Percentiles rank a stretch among this genome's conserved stretches.
phyloP scores from a whole-genome alignment of 2,797 vertebrate species.

The Cyclopterus lumpus region DNA sequence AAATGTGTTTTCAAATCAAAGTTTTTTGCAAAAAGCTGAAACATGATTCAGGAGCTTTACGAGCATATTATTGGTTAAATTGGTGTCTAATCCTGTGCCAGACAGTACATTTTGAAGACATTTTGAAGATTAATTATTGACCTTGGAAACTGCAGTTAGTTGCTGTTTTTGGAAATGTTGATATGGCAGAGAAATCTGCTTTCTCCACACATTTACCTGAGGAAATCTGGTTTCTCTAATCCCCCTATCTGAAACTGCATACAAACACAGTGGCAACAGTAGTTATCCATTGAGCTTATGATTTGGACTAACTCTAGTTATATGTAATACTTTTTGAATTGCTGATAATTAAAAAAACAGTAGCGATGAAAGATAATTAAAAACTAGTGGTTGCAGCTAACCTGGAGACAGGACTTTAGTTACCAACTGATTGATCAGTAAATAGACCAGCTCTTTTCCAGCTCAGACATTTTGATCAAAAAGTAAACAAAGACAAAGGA shows the following conservation, averaged over 20 bases:
- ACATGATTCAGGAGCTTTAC: constrained; percentile 6
- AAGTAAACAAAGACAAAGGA: constrained; percentile 30
- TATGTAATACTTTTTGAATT: neutral
- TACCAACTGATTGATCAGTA: constrained; percentile 19
- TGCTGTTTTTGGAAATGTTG: neutral
- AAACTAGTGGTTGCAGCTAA: constrained; percentile 3
- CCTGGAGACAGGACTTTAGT: constrained; percentile 3
- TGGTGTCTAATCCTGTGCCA: neutral
- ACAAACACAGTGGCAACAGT: neutral
- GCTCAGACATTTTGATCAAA: constrained; percentile 25
- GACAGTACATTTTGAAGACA: neutral
- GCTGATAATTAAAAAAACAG: neutral
- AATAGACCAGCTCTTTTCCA: constrained; percentile 19
- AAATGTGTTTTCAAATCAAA: neutral
- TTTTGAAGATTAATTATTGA: neutral
- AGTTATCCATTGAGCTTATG: neutral
- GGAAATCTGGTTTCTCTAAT: neutral
- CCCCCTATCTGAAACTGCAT: neutral
- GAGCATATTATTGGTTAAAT: neutral
- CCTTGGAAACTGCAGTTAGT: neutral
- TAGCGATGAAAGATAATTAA: neutral
- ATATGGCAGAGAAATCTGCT: neutral
- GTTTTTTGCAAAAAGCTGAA: neutral
- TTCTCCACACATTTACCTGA: neutral
- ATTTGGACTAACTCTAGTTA: neutral